These are phyloP conservation scores for Bombus huntii DNA, from an alignment of 1,140 invertebrate genomes.

Conservation along the genomic window DNA sequence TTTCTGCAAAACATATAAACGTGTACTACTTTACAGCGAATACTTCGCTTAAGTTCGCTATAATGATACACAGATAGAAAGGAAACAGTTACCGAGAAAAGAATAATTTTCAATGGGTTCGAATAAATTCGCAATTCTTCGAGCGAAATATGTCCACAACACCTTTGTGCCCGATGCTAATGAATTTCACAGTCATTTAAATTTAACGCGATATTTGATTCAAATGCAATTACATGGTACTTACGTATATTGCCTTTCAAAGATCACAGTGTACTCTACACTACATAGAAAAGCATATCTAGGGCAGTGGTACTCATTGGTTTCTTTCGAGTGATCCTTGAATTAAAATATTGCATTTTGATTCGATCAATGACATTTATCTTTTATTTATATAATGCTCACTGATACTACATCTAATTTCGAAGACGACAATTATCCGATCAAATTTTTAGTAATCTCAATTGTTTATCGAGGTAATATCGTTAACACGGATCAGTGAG, in stretches of 20 bases:
- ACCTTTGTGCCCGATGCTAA: neutral
- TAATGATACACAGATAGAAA: neutral
- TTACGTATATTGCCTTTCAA: constrained; percentile 12
- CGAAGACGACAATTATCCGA: neutral
- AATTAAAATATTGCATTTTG: neutral
- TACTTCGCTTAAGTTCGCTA: neutral
- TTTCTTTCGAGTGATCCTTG: constrained; percentile 8
- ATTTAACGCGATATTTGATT: neutral
- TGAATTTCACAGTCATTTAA: neutral
- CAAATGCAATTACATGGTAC: constrained; percentile 11
- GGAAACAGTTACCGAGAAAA: neutral
- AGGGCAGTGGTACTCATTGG: neutral
- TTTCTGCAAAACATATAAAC: neutral
- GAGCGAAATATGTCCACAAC: neutral
- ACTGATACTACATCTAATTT: neutral
- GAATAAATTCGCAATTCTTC: neutral
- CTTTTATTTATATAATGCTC: neutral
- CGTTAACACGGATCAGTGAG: neutral
- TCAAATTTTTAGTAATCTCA: neutral
- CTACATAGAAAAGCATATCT: neutral
- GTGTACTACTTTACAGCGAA: neutral
- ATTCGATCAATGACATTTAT: neutral
- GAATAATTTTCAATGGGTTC: neutral
- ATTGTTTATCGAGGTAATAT: too few relatives aligned
- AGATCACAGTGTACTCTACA: neutral